Evolutionary conservation across 2,113 vertebrate genomes (phyloP).

Genomic region (Onychostruthus taczanowskii): DNA sequence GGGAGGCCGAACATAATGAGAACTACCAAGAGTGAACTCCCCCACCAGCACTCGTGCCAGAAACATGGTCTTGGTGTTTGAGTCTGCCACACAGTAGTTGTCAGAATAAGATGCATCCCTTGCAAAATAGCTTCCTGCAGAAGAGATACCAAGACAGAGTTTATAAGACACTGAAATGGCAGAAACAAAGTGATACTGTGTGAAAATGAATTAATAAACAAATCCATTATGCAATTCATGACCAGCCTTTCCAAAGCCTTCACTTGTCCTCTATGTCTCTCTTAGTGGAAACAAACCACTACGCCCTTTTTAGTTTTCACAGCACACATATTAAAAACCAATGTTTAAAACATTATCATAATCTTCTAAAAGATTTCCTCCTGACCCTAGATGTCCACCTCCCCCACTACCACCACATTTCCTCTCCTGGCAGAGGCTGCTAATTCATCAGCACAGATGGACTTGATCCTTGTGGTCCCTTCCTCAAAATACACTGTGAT

Average conservation of each 20-base stretch:
- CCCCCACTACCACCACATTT: background rate
- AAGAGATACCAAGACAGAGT: conserved; percentile 2
- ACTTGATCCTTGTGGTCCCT: background rate
- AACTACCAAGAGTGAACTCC: conserved; percentile 74
- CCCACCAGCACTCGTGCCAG: conserved; percentile 87
- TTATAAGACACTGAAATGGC: background rate
- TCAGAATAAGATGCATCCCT: conserved; percentile 85
- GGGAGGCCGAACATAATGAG: conserved; percentile 78
- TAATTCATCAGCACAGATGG: background rate
- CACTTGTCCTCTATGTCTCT: background rate
- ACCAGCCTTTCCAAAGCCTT: background rate
- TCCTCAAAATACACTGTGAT: background rate
- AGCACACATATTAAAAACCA: background rate
- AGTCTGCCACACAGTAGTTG: conserved; percentile 59
- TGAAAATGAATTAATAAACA: background rate
- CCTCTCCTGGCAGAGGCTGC: background rate
- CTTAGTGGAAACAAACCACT: background rate
- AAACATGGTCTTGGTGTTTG: conserved; percentile 76
- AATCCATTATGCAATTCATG: background rate
- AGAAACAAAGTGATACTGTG: background rate
- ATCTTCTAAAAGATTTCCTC: background rate
- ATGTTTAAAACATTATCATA: background rate
- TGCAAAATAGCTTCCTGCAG: conserved; percentile 92
- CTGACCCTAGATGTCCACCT: background rate
- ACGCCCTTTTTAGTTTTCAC: background rate